phyloP scores from a whole-genome alignment of 2,888 invertebrate species.

The Ectemnius lituratus region DNA sequence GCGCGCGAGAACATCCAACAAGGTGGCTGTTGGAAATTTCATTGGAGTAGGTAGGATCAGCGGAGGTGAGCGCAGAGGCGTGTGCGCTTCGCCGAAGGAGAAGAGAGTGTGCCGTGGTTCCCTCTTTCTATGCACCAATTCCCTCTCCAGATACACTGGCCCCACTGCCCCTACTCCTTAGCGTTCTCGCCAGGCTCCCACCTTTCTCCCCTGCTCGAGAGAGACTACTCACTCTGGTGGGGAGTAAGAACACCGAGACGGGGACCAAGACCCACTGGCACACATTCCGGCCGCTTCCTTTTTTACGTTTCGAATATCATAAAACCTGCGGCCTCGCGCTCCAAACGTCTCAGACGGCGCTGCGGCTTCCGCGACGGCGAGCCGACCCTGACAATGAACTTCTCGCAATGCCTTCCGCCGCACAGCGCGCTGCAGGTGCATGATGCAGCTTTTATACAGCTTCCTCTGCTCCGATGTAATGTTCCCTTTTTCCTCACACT shows the following conservation, averaged over 20 bases:
- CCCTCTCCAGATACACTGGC: conserved; percentile 26
- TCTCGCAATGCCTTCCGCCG: not conserved
- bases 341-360: conserved; percentile 70
- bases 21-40: not conserved
- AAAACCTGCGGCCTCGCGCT: conserved; percentile 71
- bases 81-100: not conserved
- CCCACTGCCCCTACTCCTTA: not conserved
- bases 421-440: too few relatives aligned
- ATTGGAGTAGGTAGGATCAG: not conserved
- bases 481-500: too few relatives aligned
- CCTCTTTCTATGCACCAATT: conserved; percentile 40
- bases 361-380: conserved; percentile 34
- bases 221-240: conserved; percentile 22
- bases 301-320: conserved; percentile 77
- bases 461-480: too few relatives aligned
- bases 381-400: conserved; percentile 12
- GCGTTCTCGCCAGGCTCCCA: conserved; percentile 15
- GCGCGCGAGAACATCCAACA: not conserved
- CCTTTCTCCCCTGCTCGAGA: not conserved
- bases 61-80: not conserved
- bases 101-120: conserved; percentile 12
- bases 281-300: conserved; percentile 75
- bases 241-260: conserved; percentile 42
- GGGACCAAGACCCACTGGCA: conserved; percentile 75
- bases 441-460: too few relatives aligned